Conservation (phyloP, 2,888 invertebrate species). For the Cotesia congregata region DNA sequence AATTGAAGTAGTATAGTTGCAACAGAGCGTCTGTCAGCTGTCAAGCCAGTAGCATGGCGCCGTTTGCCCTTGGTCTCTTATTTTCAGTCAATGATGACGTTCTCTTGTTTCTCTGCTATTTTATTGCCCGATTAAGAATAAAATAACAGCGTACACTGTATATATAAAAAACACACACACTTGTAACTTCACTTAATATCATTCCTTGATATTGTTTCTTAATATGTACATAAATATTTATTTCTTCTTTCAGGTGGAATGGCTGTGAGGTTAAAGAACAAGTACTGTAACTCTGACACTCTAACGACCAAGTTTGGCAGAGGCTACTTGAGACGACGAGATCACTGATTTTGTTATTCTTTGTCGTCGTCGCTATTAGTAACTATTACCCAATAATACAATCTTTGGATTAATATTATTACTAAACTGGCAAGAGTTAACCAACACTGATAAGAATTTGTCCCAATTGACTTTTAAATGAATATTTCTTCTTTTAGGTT, state of each 20-base stretch:
- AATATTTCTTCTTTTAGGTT: not conserved
- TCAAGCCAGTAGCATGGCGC: constrained; percentile 57
- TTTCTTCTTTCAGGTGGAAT: not conserved
- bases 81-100: constrained; percentile 15
- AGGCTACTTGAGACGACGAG: constrained; percentile 20
- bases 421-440: not conserved
- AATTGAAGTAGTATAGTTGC: not conserved
- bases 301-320: constrained; percentile 26
- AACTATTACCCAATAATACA: not conserved
- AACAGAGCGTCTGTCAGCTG: constrained; percentile 54
- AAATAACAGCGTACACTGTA: not conserved
- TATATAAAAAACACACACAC: not conserved
- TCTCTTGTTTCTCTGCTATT: constrained; percentile 22
- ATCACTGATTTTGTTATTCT: not conserved
- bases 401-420: not conserved
- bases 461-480: not conserved
- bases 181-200: not conserved
- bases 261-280: not conserved
- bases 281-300: constrained; percentile 4
- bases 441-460: not conserved
- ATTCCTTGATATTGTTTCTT: not conserved
- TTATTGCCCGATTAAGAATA: not conserved
- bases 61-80: constrained; percentile 30
- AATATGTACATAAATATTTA: not conserved
- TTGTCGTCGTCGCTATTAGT: not conserved